A percentile compares a stretch with the other conserved stretches of the same genome.
phyloP scores from a whole-genome alignment of 2,113 vertebrate species.

The Siphamia tubifer region DNA sequence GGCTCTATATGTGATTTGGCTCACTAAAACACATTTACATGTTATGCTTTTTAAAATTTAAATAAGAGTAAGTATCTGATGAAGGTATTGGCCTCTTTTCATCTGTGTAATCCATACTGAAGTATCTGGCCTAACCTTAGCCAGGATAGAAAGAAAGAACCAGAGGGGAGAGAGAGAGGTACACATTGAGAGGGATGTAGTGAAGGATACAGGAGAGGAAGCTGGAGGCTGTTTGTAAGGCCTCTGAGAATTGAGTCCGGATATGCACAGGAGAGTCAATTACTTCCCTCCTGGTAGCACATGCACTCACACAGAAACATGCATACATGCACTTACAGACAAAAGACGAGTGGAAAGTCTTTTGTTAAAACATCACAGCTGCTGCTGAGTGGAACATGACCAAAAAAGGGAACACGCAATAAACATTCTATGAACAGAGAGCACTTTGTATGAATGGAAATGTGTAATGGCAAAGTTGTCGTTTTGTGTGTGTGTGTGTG shows the following conservation, averaged over 20 bases:
- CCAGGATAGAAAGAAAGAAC: not conserved
- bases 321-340: not conserved
- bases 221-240: slow-evolving; percentile 68
- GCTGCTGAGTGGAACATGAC: slow-evolving; percentile 52
- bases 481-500: not conserved
- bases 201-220: slow-evolving; percentile 24
- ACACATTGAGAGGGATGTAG: not conserved
- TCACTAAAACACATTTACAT: too few species aligned
- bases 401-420: slow-evolving; percentile 56
- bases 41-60: too few species aligned
- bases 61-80: too few species aligned
- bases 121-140: too few species aligned
- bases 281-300: slow-evolving; percentile 47
- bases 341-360: slow-evolving; percentile 57
- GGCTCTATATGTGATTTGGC: too few species aligned
- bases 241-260: slow-evolving; percentile 71
- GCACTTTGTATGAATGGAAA: slow-evolving; percentile 50
- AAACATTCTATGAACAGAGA: slow-evolving; percentile 49
- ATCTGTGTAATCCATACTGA: too few species aligned
- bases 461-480: slow-evolving; percentile 6
- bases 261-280: slow-evolving; percentile 70
- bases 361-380: slow-evolving; percentile 66
- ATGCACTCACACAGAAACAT: slow-evolving; percentile 15
- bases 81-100: too few species aligned
- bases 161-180: not conserved